Percentiles rank a stretch among this genome's conserved stretches.
phyloP scores from a whole-genome alignment of 2,888 invertebrate genomes.

The Macrostomum cliftonense region DNA sequence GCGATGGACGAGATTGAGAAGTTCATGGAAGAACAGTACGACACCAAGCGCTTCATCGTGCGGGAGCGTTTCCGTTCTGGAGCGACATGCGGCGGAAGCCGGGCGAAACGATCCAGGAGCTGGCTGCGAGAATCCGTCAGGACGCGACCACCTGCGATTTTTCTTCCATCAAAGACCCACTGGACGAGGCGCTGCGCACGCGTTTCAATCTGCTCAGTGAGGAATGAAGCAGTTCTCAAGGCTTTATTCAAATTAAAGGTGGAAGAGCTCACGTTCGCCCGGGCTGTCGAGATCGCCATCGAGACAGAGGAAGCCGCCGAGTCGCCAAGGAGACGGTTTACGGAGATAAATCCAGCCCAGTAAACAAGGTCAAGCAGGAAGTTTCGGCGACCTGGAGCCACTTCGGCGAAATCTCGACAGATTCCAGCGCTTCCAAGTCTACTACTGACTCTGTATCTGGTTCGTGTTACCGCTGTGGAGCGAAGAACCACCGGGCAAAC shows the following conservation, averaged over 20 bases:
- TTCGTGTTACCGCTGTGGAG: background rate
- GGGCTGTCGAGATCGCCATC: slow-evolving; percentile 12
- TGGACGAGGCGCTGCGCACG: slow-evolving; percentile 14
- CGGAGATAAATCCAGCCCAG: slow-evolving; percentile 1
- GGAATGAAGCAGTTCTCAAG: slow-evolving; percentile 13
- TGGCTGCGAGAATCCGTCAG: slow-evolving; percentile 14
- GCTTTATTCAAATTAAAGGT: slow-evolving; percentile 13
- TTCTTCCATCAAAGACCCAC: slow-evolving; percentile 14
- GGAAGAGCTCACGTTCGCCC: slow-evolving; percentile 11
- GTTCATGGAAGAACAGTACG: slow-evolving; percentile 11
- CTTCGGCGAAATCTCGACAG: background rate
- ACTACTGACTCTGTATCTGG: too few species aligned
- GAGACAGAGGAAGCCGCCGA: slow-evolving; percentile 14
- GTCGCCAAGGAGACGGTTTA: slow-evolving; percentile 14
- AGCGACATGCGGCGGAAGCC: slow-evolving; percentile 14
- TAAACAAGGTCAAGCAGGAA: slow-evolving; percentile 11
- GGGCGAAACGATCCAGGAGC: slow-evolving; percentile 14
- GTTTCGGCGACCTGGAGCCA: background rate
- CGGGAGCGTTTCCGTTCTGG: slow-evolving; percentile 13
- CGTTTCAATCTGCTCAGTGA: slow-evolving; percentile 12
- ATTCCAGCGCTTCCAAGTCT: too few species aligned
- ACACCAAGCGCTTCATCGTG: slow-evolving; percentile 12
- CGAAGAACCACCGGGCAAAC: background rate
- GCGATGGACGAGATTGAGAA: slow-evolving; percentile 10
- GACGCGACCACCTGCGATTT: slow-evolving; percentile 13